Base-by-base conservation (phyloP, 2,797 vertebrate genomes). In the Chelidonichthys spinosus region DNA sequence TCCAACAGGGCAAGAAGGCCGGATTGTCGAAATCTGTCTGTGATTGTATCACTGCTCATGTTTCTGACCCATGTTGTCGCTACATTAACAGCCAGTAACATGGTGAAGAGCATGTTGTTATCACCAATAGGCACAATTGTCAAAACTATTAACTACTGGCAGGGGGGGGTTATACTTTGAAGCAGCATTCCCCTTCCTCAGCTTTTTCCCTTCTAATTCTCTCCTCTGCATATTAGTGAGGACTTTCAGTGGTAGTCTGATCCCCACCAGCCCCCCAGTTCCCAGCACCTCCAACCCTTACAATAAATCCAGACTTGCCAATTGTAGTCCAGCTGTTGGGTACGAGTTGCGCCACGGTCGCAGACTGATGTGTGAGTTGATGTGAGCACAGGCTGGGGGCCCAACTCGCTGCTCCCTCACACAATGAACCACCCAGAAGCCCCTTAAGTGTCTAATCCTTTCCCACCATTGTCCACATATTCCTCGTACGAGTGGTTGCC, bases 341-440 rank as follows among this genome's bases (percentile, higher is more conserved):
- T 81, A 56, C 14, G 14, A 75, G 72, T 73, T 75, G 53, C 44
- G 69, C 63, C 60, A 40, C 36, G 74, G 58, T 72, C 64, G 62
- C 59, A 78, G 69, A 84, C 76, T 84, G 82, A 88, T 74, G 80
- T 77, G 78, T 81, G 76, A 75, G 75, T 60, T 85, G 75, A 89
- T 76, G 73, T 81, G 81, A 85, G 76, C 86, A 84, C 83, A 89
- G 84, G 54, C 70, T 62, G 73, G 70, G 72, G 78, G 32, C 76
- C 8, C 35, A 60, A 25, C 73, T 67, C 58, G 72, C 74, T 6
- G 40, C 56, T 15, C 62, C 43, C 54, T 69, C 60, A 7, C 72
- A 80, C 72, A 85, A 69, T 76, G 72, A 66, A 52, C 69, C 74
- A 72, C 72, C 49, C 63, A 81, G 72, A 63, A 72, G 58, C 66